Conservation (phyloP, 2,797 vertebrate species). For the Apogon talboti region DNA sequence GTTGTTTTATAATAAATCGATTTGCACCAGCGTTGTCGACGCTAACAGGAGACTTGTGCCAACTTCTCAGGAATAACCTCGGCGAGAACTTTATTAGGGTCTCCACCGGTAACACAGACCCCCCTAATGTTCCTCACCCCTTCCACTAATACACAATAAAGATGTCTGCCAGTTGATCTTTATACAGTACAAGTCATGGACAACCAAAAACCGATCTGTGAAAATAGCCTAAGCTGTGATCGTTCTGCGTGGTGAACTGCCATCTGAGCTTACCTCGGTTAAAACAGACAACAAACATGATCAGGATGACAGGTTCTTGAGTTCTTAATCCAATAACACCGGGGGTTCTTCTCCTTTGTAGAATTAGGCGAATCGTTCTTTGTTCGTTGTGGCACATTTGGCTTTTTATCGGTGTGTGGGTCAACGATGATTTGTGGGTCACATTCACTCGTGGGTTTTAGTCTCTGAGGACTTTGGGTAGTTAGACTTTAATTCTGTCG, state of each 20-base stretch:
- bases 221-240: slow-evolving; percentile 62
- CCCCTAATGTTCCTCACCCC: slow-evolving; percentile 11
- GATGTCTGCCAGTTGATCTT: slow-evolving; percentile 34
- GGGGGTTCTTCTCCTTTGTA: slow-evolving; percentile 39
- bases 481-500: slow-evolving; percentile 34
- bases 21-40: slow-evolving; percentile 30
- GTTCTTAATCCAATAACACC: slow-evolving; percentile 39
- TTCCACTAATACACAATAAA: slow-evolving; percentile 9
- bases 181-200: slow-evolving; percentile 29
- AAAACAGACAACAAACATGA: slow-evolving; percentile 41
- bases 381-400: slow-evolving; percentile 45
- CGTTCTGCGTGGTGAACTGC: slow-evolving; percentile 52
- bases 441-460: slow-evolving; percentile 45
- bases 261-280: slow-evolving; percentile 64
- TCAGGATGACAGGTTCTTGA: slow-evolving; percentile 41
- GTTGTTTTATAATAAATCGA: slow-evolving; percentile 34
- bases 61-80: slow-evolving; percentile 62
- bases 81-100: slow-evolving; percentile 11
- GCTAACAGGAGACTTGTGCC: slow-evolving; percentile 52
- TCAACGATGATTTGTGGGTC: slow-evolving; percentile 34
- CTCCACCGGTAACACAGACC: slow-evolving; percentile 21
- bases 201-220: slow-evolving; percentile 63
- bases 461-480: slow-evolving; percentile 35
- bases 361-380: slow-evolving; percentile 43
- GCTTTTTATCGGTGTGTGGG: slow-evolving; percentile 34